Evolutionary conservation across 2,888 invertebrate species (phyloP).

Genomic region (Timema cristinae): DNA sequence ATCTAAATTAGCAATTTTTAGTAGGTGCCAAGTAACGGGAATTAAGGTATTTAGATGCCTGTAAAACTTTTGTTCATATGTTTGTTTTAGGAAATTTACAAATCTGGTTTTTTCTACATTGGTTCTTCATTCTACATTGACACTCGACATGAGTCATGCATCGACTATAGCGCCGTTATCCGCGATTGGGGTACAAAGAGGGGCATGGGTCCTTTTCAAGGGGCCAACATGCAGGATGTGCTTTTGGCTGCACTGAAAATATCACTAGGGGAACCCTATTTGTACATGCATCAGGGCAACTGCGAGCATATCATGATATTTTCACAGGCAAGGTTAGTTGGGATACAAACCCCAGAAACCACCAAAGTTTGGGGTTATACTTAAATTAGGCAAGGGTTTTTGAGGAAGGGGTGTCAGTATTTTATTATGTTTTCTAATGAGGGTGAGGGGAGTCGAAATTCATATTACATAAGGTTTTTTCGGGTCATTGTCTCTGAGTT

Average conservation of each 20-base stretch:
- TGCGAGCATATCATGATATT: neutral
- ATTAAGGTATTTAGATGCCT: too few species aligned
- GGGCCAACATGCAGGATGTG: neutral
- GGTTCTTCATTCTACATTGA: neutral
- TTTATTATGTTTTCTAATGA: too few species aligned
- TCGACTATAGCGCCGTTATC: neutral
- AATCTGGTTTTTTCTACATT: conserved; percentile 9
- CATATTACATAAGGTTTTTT: too few species aligned
- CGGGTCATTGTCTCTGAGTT: too few species aligned
- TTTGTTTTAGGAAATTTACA: neutral
- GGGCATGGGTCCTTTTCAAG: neutral
- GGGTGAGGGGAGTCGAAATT: too few species aligned
- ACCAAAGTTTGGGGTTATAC: too few species aligned
- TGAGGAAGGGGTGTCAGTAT: too few species aligned
- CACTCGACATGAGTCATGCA: neutral
- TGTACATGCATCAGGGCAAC: neutral
- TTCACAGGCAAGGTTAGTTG: neutral
- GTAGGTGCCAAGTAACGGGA: too few species aligned
- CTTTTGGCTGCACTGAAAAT: neutral
- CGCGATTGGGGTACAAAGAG: neutral
- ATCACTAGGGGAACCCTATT: neutral
- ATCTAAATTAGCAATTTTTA: too few species aligned
- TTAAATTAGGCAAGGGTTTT: too few species aligned
- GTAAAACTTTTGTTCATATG: too few species aligned
- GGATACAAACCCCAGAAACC: too few species aligned